Evolutionary conservation across 92 coral and sea anemone species (phyloP).

Genomic region (Porites lobata): DNA sequence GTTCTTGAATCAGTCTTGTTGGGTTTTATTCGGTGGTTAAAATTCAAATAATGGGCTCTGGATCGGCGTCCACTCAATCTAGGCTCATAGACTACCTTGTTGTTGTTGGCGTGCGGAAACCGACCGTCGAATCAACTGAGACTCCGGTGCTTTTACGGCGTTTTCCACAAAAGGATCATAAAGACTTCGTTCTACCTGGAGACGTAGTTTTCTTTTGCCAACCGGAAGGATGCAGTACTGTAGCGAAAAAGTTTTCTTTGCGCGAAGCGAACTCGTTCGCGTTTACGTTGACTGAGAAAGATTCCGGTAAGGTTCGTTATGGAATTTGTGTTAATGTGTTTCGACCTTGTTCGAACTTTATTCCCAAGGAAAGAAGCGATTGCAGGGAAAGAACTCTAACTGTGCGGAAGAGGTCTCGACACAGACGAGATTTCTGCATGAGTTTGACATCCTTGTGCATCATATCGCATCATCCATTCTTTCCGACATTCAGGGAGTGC

Average conservation of each 20-base stretch:
- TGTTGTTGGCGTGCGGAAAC: constrained; percentile 98
- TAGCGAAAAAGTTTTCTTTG: constrained; percentile 92
- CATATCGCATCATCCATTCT: constrained; percentile 97
- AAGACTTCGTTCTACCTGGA: constrained; percentile 93
- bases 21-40: not conserved
- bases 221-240: constrained; percentile 98
- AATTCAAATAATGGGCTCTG: constrained; percentile 50
- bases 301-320: constrained; percentile 93
- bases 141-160: constrained; percentile 93
- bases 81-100: constrained; percentile 93
- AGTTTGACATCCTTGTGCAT: constrained; percentile 94
- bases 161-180: constrained; percentile 93
- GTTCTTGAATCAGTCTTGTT: not conserved
- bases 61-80: constrained; percentile 38
- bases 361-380: constrained; percentile 75
- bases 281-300: constrained; percentile 96
- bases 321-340: constrained; percentile 97
- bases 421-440: constrained; percentile 90
- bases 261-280: constrained; percentile 98
- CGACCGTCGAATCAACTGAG: constrained; percentile 90
- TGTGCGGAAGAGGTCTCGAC: constrained; percentile 72
- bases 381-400: constrained; percentile 35
- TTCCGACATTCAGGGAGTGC: constrained; percentile 99
- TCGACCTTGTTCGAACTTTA: constrained; percentile 92
- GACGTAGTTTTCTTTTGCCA: constrained; percentile 99